Evolutionary conservation across 2,888 invertebrate species (phyloP).

Genomic region (Leptarthrus brevirostris): DNA sequence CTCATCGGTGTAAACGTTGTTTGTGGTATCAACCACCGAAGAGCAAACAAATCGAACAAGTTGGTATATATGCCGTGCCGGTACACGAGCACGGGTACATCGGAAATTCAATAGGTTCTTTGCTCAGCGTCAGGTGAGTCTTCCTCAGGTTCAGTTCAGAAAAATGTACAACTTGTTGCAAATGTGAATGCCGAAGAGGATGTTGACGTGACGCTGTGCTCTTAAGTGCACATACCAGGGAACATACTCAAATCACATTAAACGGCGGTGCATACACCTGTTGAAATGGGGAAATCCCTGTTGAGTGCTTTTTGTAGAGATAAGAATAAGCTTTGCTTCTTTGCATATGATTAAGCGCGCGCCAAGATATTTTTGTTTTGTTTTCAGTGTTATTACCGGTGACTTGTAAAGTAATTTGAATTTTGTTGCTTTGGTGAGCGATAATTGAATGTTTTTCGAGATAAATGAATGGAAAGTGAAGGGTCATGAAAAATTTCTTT

Average conservation of each 20-base stretch:
- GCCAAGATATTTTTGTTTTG: constrained; percentile 25
- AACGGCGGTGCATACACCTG: constrained; percentile 8
- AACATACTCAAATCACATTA: background rate
- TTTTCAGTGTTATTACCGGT: no score
- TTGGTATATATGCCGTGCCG: background rate
- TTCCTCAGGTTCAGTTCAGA: background rate
- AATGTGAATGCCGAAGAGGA: background rate
- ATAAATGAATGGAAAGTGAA: no score
- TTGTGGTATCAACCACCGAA: background rate
- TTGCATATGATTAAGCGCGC: background rate
- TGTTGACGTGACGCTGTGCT: background rate
- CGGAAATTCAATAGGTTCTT: constrained; percentile 33
- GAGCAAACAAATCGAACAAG: constrained; percentile 18
- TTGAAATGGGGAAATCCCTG: constrained; percentile 15
- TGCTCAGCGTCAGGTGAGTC: background rate
- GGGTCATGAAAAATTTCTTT: no score
- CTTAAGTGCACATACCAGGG: background rate
- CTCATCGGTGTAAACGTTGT: background rate
- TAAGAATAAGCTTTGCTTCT: background rate
- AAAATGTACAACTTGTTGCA: background rate
- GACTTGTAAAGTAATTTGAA: no score
- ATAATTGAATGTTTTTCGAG: no score
- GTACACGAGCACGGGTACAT: no score
- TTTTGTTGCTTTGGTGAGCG: no score
- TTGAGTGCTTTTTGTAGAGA: constrained; percentile 22